Evolutionary conservation across 1,140 invertebrate species (phyloP), one percentile per base, ranked within the genome.

Genomic region (Eubasilissa regina): DNA sequence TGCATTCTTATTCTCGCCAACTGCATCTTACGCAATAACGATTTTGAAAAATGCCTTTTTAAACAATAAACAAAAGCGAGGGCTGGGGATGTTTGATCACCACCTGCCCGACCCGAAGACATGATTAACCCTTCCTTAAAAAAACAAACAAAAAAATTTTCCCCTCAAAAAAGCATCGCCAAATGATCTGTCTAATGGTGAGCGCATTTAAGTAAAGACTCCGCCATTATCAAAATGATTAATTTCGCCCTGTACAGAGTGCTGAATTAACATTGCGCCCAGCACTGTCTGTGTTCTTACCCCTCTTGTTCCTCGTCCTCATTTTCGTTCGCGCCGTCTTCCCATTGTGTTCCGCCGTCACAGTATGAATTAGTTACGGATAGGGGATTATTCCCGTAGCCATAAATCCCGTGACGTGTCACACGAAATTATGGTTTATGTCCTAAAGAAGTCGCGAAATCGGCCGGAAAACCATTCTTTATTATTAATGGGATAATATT

Each of bases 391-490:
- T 70, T 48, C 66, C 58, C 58, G 25, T 12, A n/a, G 56, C 78
- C 56, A 79, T 79, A 74, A 75, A 75, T 74, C 70, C 58, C 45
- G 75, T 35, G 60, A 64, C 75, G 73, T 78, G 79, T 83, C 78
- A 76, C 79, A 58, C 81, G 81, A 79, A 81, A 83, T 83, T 81
- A 82, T 82, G 76, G 77, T 82, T 82, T 82, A 80, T 82, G 79
- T 82, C 74, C 70, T 80, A 78, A 82, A 82, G 81, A 80, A 80
- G 78, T 75, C 60, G 81, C 81, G 75, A 82, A 82, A 82, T 82
- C 81, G 81, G 68, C 73, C 79, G 81, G 78, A 82, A 82, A 82
- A 80, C 75, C 81, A 76, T 78, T 73, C 70, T 78, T 80, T 82
- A 78, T 80, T 80, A 82, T 82, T 77, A 82, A 82, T 79, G 72